A percentile compares a stretch with the other conserved stretches of the same genome.
Conservation (phyloP, 1,140 invertebrate genomes). For the Caenorhabditis briggsae region DNA sequence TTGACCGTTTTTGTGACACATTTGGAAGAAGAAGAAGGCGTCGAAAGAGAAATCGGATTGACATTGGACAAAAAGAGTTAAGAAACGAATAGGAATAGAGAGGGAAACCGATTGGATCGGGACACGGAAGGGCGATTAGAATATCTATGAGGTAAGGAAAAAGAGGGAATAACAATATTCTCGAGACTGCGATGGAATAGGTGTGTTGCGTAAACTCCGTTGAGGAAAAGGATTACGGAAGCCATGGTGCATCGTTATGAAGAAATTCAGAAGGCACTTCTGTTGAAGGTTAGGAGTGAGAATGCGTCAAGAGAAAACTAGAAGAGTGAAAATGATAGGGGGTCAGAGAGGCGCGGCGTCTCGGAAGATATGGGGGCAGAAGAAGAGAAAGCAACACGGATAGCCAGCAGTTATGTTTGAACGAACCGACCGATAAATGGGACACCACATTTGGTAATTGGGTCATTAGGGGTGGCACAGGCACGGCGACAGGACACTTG, state of each 20-base stretch:
- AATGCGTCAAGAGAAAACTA: background rate
- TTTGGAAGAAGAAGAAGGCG: constrained; percentile 52
- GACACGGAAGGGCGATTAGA: constrained; percentile 35
- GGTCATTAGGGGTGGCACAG: constrained; percentile 54
- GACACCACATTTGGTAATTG: constrained; percentile 56
- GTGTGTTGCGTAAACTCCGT: too few relatives aligned
- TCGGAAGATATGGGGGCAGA: background rate
- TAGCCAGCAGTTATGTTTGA: constrained; percentile 36
- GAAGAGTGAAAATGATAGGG: constrained; percentile 42
- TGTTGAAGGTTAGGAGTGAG: background rate
- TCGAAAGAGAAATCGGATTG: constrained; percentile 56
- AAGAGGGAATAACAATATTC: background rate
- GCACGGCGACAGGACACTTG: constrained; percentile 5
- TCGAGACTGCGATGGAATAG: background rate
- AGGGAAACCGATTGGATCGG: constrained; percentile 24
- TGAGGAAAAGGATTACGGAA: too few relatives aligned
- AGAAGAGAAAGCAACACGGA: constrained; percentile 29
- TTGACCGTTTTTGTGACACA: constrained; percentile 54
- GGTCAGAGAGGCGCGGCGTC: constrained; percentile 21
- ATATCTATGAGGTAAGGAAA: background rate
- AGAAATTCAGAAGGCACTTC: background rate
- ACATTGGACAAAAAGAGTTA: constrained; percentile 56
- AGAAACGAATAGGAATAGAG: background rate
- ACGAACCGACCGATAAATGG: constrained; percentile 52
- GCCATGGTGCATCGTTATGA: too few relatives aligned